Conservation (phyloP, 2,888 invertebrate species). For the Odontothrips loti region DNA sequence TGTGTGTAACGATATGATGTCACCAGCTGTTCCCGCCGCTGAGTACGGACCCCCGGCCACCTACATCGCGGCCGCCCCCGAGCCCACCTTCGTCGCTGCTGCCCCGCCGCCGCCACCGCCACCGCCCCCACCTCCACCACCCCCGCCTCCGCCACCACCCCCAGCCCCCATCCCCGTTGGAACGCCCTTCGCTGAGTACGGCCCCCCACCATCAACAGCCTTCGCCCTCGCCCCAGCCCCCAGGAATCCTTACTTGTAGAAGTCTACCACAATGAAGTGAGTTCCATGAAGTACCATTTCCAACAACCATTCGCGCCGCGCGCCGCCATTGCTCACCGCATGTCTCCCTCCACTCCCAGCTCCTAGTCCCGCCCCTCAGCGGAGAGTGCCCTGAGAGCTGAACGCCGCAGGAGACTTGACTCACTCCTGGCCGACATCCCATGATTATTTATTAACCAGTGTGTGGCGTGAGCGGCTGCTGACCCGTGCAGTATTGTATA, state of each 20-base stretch:
- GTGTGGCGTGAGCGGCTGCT: not conserved
- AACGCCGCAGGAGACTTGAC: not conserved
- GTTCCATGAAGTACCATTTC: not conserved
- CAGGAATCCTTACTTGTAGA: not conserved
- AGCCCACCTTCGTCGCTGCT: not conserved
- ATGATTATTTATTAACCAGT: not conserved
- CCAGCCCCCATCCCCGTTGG: not conserved
- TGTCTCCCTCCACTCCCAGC: not conserved
- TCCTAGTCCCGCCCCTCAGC: not conserved
- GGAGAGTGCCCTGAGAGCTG: not conserved
- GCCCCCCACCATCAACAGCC: not conserved
- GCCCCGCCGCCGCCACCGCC: not conserved
- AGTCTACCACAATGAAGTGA: not conserved
- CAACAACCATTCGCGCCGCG: not conserved
- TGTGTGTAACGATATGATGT: too few relatives aligned
- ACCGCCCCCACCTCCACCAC: not conserved
- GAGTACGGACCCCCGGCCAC: not conserved
- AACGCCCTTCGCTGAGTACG: not conserved
- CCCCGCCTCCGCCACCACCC: not conserved
- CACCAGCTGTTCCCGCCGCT: not conserved
- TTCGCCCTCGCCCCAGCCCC: not conserved
- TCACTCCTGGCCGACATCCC: not conserved
- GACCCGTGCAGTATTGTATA: not conserved
- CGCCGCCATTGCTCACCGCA: not conserved
- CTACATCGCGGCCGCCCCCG: not conserved